Evolutionary conservation across 1,140 invertebrate species (phyloP).

Genomic region (Trissolcus basalis): DNA sequence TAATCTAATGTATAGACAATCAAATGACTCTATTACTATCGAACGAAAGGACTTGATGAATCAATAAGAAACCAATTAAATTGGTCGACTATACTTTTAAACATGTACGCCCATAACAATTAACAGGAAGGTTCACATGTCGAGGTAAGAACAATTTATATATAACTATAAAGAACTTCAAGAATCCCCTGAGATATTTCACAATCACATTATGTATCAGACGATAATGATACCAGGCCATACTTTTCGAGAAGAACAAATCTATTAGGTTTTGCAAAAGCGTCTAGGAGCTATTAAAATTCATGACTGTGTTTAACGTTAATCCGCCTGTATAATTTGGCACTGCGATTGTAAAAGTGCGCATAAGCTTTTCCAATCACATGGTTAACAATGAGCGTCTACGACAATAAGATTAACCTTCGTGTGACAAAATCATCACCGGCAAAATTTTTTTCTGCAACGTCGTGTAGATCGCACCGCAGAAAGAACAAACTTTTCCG

Average conservation of each 20-base stretch:
- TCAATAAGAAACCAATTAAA: too few species aligned
- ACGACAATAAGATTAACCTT: slow-evolving; percentile 52
- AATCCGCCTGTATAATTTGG: slow-evolving; percentile 34
- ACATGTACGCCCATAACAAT: too few species aligned
- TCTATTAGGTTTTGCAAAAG: background rate
- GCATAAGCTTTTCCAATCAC: slow-evolving; percentile 43
- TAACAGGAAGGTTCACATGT: too few species aligned
- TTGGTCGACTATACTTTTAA: too few species aligned
- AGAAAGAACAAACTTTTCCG: slow-evolving; percentile 55
- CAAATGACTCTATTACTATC: too few species aligned
- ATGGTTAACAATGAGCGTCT: slow-evolving; percentile 40
- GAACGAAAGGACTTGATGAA: too few species aligned
- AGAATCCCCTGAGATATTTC: too few species aligned
- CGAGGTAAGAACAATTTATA: too few species aligned
- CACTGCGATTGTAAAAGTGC: slow-evolving; percentile 13
- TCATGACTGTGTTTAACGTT: slow-evolving; percentile 29
- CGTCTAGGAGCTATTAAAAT: slow-evolving; percentile 29
- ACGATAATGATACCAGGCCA: too few species aligned
- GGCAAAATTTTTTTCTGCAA: slow-evolving; percentile 35
- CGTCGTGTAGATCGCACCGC: slow-evolving; percentile 22
- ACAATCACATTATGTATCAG: too few species aligned
- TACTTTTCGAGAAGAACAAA: slow-evolving; percentile 7
- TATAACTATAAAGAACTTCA: too few species aligned
- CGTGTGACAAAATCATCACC: slow-evolving; percentile 23
- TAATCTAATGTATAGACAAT: too few species aligned